phyloP scores from a whole-genome alignment of 2,888 invertebrate genomes.

The Chromoteleia sp. region DNA sequence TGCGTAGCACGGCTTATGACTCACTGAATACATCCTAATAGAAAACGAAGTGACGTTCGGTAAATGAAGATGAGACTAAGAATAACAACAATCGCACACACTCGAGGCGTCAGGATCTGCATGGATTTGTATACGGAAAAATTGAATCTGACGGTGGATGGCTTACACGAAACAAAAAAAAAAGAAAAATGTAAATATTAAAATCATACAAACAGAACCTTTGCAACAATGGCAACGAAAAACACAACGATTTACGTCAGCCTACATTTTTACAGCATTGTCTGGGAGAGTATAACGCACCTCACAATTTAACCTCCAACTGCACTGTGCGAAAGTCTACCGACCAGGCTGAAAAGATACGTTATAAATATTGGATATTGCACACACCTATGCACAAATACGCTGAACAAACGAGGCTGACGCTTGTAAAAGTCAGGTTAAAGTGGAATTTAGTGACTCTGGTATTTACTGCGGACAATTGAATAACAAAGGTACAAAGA shows the following conservation, averaged over 20 bases:
- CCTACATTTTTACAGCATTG: constrained; percentile 39
- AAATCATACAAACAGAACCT: constrained; percentile 6
- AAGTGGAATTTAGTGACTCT: constrained; percentile 45
- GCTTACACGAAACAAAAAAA: no score
- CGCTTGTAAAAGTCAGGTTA: constrained; percentile 53
- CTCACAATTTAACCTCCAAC: constrained; percentile 35
- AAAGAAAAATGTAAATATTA: not conserved
- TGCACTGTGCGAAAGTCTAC: constrained; percentile 18
- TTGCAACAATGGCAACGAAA: constrained; percentile 30
- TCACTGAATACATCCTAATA: constrained; percentile 53
- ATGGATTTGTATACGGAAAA: constrained; percentile 6
- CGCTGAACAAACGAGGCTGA: constrained; percentile 18
- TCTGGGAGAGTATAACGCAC: constrained; percentile 25
- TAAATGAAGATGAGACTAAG: constrained; percentile 47
- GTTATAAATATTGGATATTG: constrained; percentile 57
- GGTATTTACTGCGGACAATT: constrained; percentile 5
- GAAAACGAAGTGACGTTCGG: constrained; percentile 38
- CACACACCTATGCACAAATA: constrained; percentile 9
- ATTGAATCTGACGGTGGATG: not conserved
- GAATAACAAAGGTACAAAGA: constrained; percentile 19
- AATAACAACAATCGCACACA: constrained; percentile 13
- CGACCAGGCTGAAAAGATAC: constrained; percentile 45
- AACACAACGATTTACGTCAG: constrained; percentile 36
- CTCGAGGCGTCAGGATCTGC: constrained; percentile 1
- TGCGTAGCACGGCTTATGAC: constrained; percentile 30